phyloP scores from a whole-genome alignment of 1,140 invertebrate species.

The Temnothorax longispinosus region DNA sequence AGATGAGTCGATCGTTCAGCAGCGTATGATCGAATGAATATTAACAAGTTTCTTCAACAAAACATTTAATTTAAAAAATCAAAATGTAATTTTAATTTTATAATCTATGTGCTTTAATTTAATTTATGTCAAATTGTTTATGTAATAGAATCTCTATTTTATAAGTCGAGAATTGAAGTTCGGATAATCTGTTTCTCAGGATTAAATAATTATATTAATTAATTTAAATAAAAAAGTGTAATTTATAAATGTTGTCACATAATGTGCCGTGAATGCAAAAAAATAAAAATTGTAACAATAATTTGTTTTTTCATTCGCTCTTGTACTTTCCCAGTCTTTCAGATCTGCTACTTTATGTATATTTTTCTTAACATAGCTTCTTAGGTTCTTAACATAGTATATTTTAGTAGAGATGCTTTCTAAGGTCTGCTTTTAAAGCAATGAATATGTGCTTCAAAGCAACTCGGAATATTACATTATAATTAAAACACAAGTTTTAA shows the following conservation, averaged over 20 bases:
- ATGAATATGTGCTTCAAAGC: background rate
- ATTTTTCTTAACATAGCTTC: background rate
- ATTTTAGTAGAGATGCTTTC: background rate
- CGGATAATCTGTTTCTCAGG: background rate
- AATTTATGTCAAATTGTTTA: background rate
- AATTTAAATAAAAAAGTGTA: background rate
- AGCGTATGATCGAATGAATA: background rate
- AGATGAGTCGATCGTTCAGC: background rate
- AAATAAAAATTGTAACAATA: background rate
- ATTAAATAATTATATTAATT: conserved; percentile 6
- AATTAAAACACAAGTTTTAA: background rate
- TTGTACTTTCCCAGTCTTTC: background rate
- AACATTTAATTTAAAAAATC: background rate
- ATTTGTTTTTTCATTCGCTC: background rate
- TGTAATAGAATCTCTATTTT: background rate
- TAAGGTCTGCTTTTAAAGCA: background rate
- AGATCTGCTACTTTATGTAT: background rate
- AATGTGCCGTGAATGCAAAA: background rate
- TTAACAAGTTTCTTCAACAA: background rate
- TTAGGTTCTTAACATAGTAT: background rate
- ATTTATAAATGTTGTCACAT: background rate
- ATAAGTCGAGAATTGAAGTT: background rate
- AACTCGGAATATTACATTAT: background rate
- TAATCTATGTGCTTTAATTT: background rate
- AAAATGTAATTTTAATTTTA: background rate